These are phyloP conservation scores for Poeciliopsis turrubarensis DNA, from an alignment of 2,113 vertebrate genomes.

Conservation along the genomic window DNA sequence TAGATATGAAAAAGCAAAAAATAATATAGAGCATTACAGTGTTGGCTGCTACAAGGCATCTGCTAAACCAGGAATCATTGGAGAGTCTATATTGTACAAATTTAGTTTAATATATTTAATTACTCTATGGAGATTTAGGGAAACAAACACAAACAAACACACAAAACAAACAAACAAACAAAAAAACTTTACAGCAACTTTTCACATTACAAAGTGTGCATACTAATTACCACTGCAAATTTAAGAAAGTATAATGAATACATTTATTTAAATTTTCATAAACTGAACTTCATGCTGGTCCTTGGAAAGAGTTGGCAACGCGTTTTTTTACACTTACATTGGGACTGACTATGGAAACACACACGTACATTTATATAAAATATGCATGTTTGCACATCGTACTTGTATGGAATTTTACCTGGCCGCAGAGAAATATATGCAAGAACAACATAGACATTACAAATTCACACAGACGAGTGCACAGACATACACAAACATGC, in stretches of 20 bases:
- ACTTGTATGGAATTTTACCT: conserved; percentile 39
- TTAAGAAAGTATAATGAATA: no score
- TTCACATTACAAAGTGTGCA: no score
- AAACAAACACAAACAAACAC: no score
- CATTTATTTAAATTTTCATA: no score
- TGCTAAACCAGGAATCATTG: not conserved
- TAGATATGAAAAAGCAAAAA: not conserved
- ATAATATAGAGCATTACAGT: not conserved
- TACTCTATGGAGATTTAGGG: no score
- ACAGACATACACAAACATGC: conserved; percentile 16
- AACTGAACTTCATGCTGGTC: no score
- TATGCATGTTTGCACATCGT: conserved; percentile 41
- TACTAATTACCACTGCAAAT: no score
- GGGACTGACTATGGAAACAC: not conserved
- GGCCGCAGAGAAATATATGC: conserved; percentile 34
- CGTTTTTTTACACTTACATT: no score
- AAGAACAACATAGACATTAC: conserved; percentile 42
- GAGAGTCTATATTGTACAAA: not conserved
- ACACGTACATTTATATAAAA: conserved; percentile 5
- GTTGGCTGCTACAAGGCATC: not conserved
- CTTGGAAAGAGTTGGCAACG: no score
- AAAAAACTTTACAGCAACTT: no score
- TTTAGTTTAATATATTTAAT: no score
- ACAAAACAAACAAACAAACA: no score
- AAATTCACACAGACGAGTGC: conserved; percentile 27